Conservation (phyloP, 2,888 invertebrate genomes). For the Cheilosia urbana region DNA sequence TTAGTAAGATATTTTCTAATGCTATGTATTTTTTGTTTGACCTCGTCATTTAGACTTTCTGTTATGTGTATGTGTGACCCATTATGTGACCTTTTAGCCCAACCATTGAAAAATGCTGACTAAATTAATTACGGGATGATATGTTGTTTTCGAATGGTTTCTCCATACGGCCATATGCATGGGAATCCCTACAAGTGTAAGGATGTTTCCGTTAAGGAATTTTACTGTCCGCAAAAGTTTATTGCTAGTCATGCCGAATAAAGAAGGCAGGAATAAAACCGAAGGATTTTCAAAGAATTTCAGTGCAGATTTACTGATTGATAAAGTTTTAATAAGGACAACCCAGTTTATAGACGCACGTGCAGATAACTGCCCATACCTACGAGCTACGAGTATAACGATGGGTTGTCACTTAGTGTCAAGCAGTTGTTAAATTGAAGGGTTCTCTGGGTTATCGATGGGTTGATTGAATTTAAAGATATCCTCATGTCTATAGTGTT, state of each 20-base stretch:
- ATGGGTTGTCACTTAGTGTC: too few relatives aligned
- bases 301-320: slow-evolving; percentile 1
- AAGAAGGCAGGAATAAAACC: background rate
- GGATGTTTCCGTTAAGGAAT: slow-evolving; percentile 10
- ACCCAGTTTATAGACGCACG: too few relatives aligned
- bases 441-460: too few relatives aligned
- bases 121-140: slow-evolving; percentile 27
- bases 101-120: background rate
- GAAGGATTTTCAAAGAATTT: slow-evolving; percentile 12
- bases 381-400: too few relatives aligned
- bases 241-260: background rate
- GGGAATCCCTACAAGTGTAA: slow-evolving; percentile 19
- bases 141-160: slow-evolving; percentile 23
- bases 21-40: background rate
- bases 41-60: background rate
- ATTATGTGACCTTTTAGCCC: slow-evolving; percentile 13
- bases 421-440: too few relatives aligned
- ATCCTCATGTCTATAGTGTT: too few relatives aligned
- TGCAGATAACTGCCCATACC: too few relatives aligned
- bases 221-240: slow-evolving; percentile 3
- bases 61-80: background rate
- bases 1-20: too few relatives aligned
- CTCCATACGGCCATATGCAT: background rate
- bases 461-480: too few relatives aligned
- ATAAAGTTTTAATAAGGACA: slow-evolving; percentile 12